phyloP scores from a whole-genome alignment of 2,888 invertebrate genomes.

The Aspidiotus rigidus region DNA sequence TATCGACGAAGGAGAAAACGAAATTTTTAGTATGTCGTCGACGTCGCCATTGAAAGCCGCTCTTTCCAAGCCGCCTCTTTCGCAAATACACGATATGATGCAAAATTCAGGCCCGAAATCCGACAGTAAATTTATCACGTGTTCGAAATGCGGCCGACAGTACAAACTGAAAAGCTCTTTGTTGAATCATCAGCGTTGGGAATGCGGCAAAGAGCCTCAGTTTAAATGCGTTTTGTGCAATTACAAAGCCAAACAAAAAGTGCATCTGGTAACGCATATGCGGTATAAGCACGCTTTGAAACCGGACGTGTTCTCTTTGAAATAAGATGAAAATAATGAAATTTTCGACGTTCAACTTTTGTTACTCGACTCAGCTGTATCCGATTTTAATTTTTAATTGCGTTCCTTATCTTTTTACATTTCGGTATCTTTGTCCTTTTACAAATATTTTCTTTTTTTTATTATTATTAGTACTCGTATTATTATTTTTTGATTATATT shows the following conservation, averaged over 20 bases:
- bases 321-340: not conserved
- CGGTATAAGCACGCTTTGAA: slow-evolving; percentile 36
- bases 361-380: too few relatives aligned
- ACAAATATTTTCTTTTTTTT: too few relatives aligned
- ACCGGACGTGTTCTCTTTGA: slow-evolving; percentile 27
- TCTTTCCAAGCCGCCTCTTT: slow-evolving; percentile 33
- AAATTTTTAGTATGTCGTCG: slow-evolving; percentile 21
- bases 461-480: too few relatives aligned
- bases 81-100: slow-evolving; percentile 28
- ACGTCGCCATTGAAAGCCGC: slow-evolving; percentile 30
- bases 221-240: slow-evolving; percentile 40
- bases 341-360: too few relatives aligned
- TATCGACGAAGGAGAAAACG: slow-evolving; percentile 29
- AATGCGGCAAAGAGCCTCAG: slow-evolving; percentile 40
- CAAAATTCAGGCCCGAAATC: slow-evolving; percentile 30
- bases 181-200: slow-evolving; percentile 39
- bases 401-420: too few relatives aligned
- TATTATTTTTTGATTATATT: too few relatives aligned
- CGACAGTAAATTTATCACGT: slow-evolving; percentile 34
- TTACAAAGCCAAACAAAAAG: slow-evolving; percentile 44
- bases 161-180: slow-evolving; percentile 39
- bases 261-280: slow-evolving; percentile 38
- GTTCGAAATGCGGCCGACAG: slow-evolving; percentile 37
- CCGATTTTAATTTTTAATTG: too few relatives aligned
- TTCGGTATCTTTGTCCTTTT: too few relatives aligned